Evolutionary conservation across 2,797 vertebrate species (phyloP), one percentile per base, ranked within the genome.

Genomic region (Coracias cyanogaster): DNA sequence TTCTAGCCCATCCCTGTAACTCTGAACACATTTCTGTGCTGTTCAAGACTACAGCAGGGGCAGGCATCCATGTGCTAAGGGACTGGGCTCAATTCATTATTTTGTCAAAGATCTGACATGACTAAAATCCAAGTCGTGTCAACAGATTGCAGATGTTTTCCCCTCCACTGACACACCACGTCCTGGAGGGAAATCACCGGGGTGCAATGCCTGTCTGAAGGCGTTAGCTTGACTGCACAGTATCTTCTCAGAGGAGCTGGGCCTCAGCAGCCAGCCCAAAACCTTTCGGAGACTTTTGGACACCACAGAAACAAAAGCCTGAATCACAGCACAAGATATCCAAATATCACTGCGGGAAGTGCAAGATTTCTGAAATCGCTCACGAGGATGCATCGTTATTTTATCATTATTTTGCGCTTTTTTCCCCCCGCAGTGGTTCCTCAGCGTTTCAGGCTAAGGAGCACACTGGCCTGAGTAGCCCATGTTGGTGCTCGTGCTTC

Each of bases 131-230:
- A 48, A 94, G 66, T 66, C 74, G 3, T 95, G 92, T 84, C 94
- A 84, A 29, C 77, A 83, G 73, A 39, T 8, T 37, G 78, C 93
- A 96, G 94, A 84, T 91, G 94, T 94, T 95, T 82, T 91, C 86
- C 86, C 87, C 82, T 91, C 82, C 29, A 69, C 90, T 73, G 85
- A 93, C 91, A 94, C 60, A 22, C 82, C 89, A 89, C 65, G 64
- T 90, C 91, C 89, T 83, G 82, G 69, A 64, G 85, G 52, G 45
- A 91, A 79, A 81, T 71, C 84, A 7, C 86, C 28, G 33, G 82
- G 84, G 89, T 78, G 80, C 67, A 70, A 9, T 33, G 86, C 76
- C 64, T 81, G 73, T 82, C 86, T 61, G 41, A 83, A 89, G 71
- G n/a, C 0, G 55, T 49, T 90, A 94, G 20, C 33, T 31, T n/a